Base-by-base conservation (phyloP, 2,888 invertebrate species). In the Lasioglossum morio region DNA sequence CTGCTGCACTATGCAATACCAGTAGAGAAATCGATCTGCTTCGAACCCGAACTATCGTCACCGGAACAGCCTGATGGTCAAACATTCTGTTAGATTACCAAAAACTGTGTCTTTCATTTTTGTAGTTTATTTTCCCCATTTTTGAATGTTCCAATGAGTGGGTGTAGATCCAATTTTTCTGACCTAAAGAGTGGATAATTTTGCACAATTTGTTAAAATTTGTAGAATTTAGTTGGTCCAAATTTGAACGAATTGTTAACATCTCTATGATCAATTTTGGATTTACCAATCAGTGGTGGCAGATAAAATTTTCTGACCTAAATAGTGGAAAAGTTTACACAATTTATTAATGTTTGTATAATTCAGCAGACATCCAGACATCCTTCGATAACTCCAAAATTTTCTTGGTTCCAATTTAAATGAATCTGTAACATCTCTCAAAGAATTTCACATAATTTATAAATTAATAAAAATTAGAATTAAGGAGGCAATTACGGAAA, bases 1-100 rank as follows among this genome's bases (percentile, higher is more conserved):
- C 30, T 74, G 72, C 27, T 57, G 27, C 73, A 46, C 46, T 66
- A 43, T 46, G 34, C 23, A 37, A 84, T 77, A 43, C 79, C 63
- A 77, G 73, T 66, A 72, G 43, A 8, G 30, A 30, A 30, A 66
- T 16, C 60, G 14, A 5, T 27, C 27, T 27, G 14, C 14, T 60
- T 27, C 60, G 27, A 12, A 66, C 7, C 63, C 63, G 34, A 5
- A 7, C 30, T 30, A 16, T 63, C 34, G 8, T 19, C 16, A 16
- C 34, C 4, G 8, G 16, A 34, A 19, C 34, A 16, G 19, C 66
- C 19, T 19, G 2, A 30, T 66, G 30, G 2, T 66, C 66, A 30
- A 66, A 34, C 16, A 34, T 66, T 66, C 34, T 66, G 30, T 66
- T 19, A 34, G 10, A 53, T n/a, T 23, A 27, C 19, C 66, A 34